Evolutionary conservation across 2,888 invertebrate genomes (phyloP).

Genomic region (Tipula helvola): DNA sequence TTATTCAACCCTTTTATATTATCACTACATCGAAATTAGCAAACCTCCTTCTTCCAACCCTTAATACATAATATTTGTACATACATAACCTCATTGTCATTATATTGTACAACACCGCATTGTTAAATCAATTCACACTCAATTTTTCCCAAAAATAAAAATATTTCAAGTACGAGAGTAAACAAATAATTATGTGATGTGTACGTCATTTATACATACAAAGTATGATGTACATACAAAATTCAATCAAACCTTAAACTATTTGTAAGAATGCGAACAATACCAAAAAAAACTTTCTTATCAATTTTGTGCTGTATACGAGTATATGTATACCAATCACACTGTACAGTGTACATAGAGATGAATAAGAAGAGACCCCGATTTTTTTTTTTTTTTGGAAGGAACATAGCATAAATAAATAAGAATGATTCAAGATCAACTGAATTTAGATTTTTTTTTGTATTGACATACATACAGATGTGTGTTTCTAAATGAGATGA

Average conservation of each 20-base stretch:
- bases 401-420: neutral
- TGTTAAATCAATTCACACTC: neutral
- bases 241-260: neutral
- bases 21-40: neutral
- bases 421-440: neutral
- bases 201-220: neutral
- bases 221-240: neutral
- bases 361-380: neutral
- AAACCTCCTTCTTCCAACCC: neutral
- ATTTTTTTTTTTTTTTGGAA: neutral
- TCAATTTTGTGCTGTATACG: neutral
- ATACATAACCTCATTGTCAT: no score
- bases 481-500: neutral
- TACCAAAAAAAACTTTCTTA: neutral
- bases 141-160: neutral
- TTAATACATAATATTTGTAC: neutral
- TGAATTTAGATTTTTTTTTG: neutral
- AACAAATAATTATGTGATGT: neutral
- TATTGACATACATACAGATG: neutral
- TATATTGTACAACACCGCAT: neutral
- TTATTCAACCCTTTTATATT: neutral
- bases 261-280: neutral
- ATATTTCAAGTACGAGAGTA: neutral
- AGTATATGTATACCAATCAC: neutral
- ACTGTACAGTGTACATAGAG: neutral